Evolutionary conservation across 2,797 vertebrate species (phyloP).

Genomic region (Limnodromus scolopaceus): DNA sequence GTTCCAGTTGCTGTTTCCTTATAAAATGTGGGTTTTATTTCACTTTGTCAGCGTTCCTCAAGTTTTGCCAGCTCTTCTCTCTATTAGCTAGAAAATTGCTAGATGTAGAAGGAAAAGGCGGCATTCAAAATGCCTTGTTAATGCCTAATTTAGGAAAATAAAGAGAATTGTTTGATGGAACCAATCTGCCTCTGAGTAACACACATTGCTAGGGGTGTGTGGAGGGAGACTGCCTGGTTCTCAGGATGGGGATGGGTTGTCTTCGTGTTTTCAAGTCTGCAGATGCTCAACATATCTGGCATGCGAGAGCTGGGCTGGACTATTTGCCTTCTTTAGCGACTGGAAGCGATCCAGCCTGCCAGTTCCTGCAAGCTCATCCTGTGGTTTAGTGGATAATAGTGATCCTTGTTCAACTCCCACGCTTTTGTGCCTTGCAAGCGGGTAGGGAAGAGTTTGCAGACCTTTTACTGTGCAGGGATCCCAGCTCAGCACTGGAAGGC

Average conservation of each 20-base stretch:
- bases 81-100: neutral
- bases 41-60: neutral
- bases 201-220: neutral
- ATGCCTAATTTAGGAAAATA: neutral
- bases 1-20: neutral
- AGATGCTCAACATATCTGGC: neutral
- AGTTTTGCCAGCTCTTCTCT: neutral
- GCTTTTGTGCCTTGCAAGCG: neutral
- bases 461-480: neutral
- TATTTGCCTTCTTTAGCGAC: neutral
- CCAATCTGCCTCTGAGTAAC: neutral
- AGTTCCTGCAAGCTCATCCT: constrained; percentile 43
- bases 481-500: neutral
- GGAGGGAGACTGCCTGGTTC: neutral
- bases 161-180: neutral
- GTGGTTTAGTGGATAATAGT: constrained; percentile 40
- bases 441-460: neutral
- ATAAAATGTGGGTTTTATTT: neutral
- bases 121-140: neutral
- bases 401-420: constrained; percentile 52
- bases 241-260: neutral
- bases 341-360: constrained; percentile 44
- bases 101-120: neutral
- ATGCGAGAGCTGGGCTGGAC: neutral
- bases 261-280: neutral